Base-by-base conservation (phyloP, 2,888 invertebrate genomes). In the Anthoptus insignis region DNA sequence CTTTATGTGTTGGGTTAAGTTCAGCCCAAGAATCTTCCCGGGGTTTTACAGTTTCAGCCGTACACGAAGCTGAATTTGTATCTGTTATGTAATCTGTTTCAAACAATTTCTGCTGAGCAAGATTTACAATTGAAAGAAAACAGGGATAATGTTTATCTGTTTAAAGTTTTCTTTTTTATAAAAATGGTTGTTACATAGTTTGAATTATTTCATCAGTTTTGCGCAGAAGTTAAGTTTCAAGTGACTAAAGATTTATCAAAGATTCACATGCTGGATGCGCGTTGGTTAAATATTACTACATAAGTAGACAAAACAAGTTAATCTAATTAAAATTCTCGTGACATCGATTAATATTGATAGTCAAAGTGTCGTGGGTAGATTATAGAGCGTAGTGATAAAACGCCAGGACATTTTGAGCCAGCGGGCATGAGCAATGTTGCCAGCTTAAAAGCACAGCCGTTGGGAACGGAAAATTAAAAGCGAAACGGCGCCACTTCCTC, bases 381-480 rank as follows among this genome's bases (percentile, higher is more conserved):
- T 42, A 16, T 57, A 13, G 16, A 50, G 59, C 37, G 2, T 14
- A 19, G 27, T 39, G 29, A 50, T 24, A 21, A 60, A 9, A 1
- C n/a, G 39, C 24, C 56, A 56, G 56, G 39, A 27, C 9, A 42
- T 27, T 32, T 59, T 16, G 14, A 64, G 52, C 64, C 39, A 3
- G 11, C 16, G 29, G 53, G 61, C 39, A 45, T 16, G 27, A 34
- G 45, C 47, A 56, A 49, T 19, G 45, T 19, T 54, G 54, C 56
- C 63, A 47, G 56, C 56, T 54, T 65, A 65, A 77, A 77, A 76
- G 71, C 79, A 78, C 78, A 82, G 78, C 81, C 76, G 68, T 74
- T 80, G 85, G 88, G 81, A 84, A 83, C 89, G 91, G 90, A 91
- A 92, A 92, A 91, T 92, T 91, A 92, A 92, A 92, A 89, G 87